Evolutionary conservation across 1,140 invertebrate species (phyloP).

Genomic region (silkworm (Bombyx mori)): DNA sequence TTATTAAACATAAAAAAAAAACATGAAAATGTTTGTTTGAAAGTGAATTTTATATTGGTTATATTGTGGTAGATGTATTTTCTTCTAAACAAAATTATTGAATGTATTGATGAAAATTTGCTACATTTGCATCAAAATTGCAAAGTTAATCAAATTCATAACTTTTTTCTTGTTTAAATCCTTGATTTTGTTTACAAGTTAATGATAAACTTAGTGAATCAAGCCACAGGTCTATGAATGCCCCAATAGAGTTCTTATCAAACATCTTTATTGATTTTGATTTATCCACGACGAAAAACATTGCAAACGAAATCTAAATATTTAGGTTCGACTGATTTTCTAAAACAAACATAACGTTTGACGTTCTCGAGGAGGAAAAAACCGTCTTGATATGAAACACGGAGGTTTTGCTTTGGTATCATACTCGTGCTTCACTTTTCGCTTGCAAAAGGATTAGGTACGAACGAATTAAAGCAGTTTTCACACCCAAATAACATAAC

Average conservation of each 20-base stretch:
- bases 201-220: too few species aligned
- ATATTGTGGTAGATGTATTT: too few species aligned
- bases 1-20: too few species aligned
- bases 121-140: too few species aligned
- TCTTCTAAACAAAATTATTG: too few species aligned
- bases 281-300: conserved; percentile 5
- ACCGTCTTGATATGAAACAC: neutral
- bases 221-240: neutral
- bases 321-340: neutral
- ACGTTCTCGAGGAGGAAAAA: neutral
- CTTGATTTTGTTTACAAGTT: too few species aligned
- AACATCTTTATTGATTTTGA: conserved; percentile 20
- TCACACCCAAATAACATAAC: conserved; percentile 8
- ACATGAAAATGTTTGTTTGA: too few species aligned
- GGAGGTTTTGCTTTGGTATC: neutral
- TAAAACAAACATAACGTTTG: neutral
- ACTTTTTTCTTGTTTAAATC: too few species aligned
- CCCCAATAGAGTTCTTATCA: conserved; percentile 8
- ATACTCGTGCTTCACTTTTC: conserved; percentile 20
- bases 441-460: conserved; percentile 24
- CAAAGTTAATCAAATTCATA: too few species aligned
- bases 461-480: conserved; percentile 22
- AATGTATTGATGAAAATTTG: too few species aligned
- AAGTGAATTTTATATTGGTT: too few species aligned
- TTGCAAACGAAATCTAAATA: conserved; percentile 9